Conservation (phyloP, 2,113 vertebrate genomes). For the Drymodes brunneopygia region DNA sequence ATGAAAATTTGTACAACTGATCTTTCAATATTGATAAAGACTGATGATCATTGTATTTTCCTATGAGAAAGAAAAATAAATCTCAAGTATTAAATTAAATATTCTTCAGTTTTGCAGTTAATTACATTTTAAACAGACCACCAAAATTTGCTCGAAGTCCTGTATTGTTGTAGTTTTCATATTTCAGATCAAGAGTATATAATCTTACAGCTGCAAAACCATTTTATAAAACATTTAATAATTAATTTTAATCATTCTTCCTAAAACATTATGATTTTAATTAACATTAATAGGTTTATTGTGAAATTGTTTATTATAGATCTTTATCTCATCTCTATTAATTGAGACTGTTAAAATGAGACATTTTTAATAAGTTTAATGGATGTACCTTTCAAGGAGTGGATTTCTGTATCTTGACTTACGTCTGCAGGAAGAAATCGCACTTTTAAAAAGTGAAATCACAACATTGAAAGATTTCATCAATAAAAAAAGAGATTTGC, state of each 20-base stretch:
- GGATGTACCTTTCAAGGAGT: neutral
- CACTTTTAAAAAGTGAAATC: slow-evolving; percentile 57
- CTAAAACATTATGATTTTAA: neutral
- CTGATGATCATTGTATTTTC: neutral
- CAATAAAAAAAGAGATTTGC: slow-evolving; percentile 39
- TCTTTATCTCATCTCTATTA: neutral
- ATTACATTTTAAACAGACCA: neutral
- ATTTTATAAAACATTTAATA: neutral
- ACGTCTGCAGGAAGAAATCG: slow-evolving; percentile 68
- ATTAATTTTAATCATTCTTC: neutral
- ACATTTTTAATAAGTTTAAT: neutral
- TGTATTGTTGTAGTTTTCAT: neutral
- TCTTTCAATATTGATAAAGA: neutral
- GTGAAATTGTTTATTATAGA: neutral
- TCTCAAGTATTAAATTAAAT: neutral
- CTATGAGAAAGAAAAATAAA: neutral
- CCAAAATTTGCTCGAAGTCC: neutral
- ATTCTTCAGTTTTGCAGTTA: neutral
- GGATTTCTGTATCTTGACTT: neutral
- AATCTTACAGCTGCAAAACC: neutral
- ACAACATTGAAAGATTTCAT: slow-evolving; percentile 52
- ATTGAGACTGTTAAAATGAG: neutral
- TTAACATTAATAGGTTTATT: neutral
- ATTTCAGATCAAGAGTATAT: neutral
- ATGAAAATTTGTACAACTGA: neutral